Percentiles rank a stretch among this genome's conserved stretches.
Conservation (phyloP, 64 coral and sea anemone genomes). For the Montipora capricornis region DNA sequence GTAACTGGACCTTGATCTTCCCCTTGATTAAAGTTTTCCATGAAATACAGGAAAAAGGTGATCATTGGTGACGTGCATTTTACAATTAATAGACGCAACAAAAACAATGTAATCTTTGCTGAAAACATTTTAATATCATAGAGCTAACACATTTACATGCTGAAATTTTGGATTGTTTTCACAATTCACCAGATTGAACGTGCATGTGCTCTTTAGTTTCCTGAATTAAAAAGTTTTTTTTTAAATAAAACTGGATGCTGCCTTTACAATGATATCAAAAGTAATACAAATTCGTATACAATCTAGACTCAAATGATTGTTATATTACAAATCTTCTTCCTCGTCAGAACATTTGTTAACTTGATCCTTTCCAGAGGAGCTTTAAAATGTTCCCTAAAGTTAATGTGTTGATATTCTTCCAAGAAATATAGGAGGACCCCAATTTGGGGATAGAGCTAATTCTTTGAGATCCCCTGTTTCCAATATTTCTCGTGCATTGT, state of each 20-base stretch:
- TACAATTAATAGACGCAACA: slow-evolving; percentile 64
- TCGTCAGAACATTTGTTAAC: slow-evolving; percentile 65
- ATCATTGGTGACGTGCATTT: slow-evolving; percentile 62
- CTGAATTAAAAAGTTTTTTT: slow-evolving; percentile 73
- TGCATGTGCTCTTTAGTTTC: slow-evolving; percentile 78
- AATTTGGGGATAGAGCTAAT: slow-evolving; percentile 75
- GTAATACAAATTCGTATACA: slow-evolving; percentile 83
- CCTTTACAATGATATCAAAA: slow-evolving; percentile 84
- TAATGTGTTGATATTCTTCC: slow-evolving; percentile 66
- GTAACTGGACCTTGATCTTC: slow-evolving; percentile 74
- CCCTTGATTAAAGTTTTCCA: slow-evolving; percentile 77
- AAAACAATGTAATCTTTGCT: slow-evolving; percentile 89
- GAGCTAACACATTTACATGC: slow-evolving; percentile 86
- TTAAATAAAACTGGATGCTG: slow-evolving; percentile 80
- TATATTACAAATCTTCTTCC: slow-evolving; percentile 83
- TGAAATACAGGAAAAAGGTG: slow-evolving; percentile 74
- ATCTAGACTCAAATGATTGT: slow-evolving; percentile 81
- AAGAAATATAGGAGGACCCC: slow-evolving; percentile 68
- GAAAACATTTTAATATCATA: slow-evolving; percentile 90
- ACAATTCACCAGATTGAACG: slow-evolving; percentile 82
- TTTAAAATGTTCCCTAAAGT: slow-evolving; percentile 69
- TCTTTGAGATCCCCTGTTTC: slow-evolving; percentile 64
- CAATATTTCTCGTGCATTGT: slow-evolving; percentile 71
- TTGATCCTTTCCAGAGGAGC: slow-evolving; percentile 69
- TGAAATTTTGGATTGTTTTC: slow-evolving; percentile 79